Percentiles rank a stretch among this genome's conserved stretches.
Conservation (phyloP, 1,140 invertebrate genomes). For the Dreissena rostriformis region DNA sequence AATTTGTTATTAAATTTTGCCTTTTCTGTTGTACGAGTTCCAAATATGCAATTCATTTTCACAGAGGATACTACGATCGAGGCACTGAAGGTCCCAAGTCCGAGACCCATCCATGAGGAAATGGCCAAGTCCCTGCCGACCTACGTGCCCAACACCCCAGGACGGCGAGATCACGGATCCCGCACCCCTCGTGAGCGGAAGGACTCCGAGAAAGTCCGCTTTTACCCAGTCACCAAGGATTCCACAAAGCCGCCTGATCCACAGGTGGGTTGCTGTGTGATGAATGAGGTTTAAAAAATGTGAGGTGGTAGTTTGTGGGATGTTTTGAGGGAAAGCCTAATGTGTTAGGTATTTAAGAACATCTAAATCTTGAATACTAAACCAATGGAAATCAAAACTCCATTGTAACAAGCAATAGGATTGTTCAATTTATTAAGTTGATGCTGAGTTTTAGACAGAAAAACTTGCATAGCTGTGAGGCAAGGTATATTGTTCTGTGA, state of each 20-base stretch:
- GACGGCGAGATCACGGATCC: conserved; percentile 67
- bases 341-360: no score
- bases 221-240: conserved; percentile 96
- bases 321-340: no score
- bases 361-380: no score
- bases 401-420: no score
- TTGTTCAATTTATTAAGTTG: no score
- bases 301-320: no score
- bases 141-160: conserved; percentile 74
- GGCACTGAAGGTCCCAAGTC: conserved; percentile 64
- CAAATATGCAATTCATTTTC: neutral
- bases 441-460: no score
- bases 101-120: conserved; percentile 64
- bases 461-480: no score
- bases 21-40: neutral
- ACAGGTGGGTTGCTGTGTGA: conserved; percentile 65
- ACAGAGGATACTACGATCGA: neutral
- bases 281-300: no score
- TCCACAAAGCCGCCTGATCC: conserved; percentile 76
- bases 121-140: conserved; percentile 77
- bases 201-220: conserved; percentile 84
- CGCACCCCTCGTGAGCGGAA: conserved; percentile 77
- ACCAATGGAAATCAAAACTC: no score
- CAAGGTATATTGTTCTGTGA: no score
- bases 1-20: neutral